Percentiles rank a stretch among this genome's conserved stretches.
These are phyloP conservation scores for Anaspis maculata DNA, from an alignment of 2,888 invertebrate genomes.

Conservation along the genomic window DNA sequence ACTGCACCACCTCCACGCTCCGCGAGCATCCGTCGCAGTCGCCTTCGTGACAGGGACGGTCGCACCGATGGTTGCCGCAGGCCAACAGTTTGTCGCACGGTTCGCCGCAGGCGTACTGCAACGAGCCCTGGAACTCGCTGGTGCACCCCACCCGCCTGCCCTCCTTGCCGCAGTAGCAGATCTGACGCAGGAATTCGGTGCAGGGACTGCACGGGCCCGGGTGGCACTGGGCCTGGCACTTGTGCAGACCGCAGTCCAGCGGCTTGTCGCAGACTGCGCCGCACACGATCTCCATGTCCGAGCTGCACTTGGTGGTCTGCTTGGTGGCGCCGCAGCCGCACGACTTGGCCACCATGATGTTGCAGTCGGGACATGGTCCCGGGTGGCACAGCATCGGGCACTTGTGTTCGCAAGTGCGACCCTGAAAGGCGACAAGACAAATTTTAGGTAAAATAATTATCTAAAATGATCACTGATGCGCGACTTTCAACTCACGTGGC, in stretches of 20 bases:
- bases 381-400: slow-evolving; percentile 86
- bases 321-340: slow-evolving; percentile 73
- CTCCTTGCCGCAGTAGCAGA: slow-evolving; percentile 63
- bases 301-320: slow-evolving; percentile 62
- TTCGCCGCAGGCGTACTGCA: slow-evolving; percentile 53
- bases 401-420: slow-evolving; percentile 52
- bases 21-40: slow-evolving; percentile 57
- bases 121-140: slow-evolving; percentile 42
- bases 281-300: slow-evolving; percentile 65
- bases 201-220: slow-evolving; percentile 70
- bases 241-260: slow-evolving; percentile 71
- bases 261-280: slow-evolving; percentile 61
- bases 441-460: no score
- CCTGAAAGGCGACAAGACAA: no score
- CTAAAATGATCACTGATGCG: no score
- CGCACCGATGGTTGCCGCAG: slow-evolving; percentile 59
- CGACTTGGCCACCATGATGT: slow-evolving; percentile 59
- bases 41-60: slow-evolving; percentile 57
- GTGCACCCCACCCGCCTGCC: slow-evolving; percentile 55
- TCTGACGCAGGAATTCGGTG: slow-evolving; percentile 55
- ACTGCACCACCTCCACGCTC: slow-evolving; percentile 52
- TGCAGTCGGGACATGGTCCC: slow-evolving; percentile 89
- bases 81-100: slow-evolving; percentile 51
- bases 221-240: slow-evolving; percentile 70
- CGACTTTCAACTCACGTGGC: no score